Percentiles rank a stretch among this genome's conserved stretches.
These are phyloP conservation scores for Astropecten irregularis DNA, from an alignment of 53 echinoderm and acorn worm species.

Conservation along the genomic window DNA sequence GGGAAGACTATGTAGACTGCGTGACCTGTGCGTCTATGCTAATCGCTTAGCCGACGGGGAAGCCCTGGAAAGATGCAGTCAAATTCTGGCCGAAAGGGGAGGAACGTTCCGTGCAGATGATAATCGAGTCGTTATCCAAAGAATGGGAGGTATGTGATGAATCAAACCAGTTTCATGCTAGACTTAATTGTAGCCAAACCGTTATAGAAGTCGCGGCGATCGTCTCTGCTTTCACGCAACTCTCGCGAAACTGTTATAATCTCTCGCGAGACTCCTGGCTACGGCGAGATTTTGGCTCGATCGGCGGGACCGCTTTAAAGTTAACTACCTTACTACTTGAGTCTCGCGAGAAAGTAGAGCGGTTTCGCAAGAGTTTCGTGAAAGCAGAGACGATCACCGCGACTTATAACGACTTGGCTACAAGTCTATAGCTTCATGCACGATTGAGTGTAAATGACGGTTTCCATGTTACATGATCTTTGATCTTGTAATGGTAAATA, in stretches of 20 bases:
- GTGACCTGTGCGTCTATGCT: slow-evolving; percentile 9
- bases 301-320: not conserved
- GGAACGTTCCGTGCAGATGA: slow-evolving; percentile 15
- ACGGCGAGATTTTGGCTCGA: not conserved
- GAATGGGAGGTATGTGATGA: not conserved
- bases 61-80: not conserved
- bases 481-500: no score
- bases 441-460: no score
- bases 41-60: not conserved
- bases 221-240: no score
- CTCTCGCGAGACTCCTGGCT: no score
- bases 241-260: no score
- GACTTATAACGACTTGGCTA: no score
- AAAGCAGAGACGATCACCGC: no score
- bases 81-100: not conserved
- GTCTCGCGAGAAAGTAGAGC: no score
- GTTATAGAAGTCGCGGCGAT: no score
- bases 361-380: not conserved
- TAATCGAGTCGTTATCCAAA: not conserved
- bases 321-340: not conserved
- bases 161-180: no score
- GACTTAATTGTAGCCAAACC: not conserved
- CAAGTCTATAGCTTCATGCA: no score
- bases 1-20: not conserved
- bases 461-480: no score